Base-by-base conservation (phyloP, 2,888 invertebrate species). In the Rosalia funebris region DNA sequence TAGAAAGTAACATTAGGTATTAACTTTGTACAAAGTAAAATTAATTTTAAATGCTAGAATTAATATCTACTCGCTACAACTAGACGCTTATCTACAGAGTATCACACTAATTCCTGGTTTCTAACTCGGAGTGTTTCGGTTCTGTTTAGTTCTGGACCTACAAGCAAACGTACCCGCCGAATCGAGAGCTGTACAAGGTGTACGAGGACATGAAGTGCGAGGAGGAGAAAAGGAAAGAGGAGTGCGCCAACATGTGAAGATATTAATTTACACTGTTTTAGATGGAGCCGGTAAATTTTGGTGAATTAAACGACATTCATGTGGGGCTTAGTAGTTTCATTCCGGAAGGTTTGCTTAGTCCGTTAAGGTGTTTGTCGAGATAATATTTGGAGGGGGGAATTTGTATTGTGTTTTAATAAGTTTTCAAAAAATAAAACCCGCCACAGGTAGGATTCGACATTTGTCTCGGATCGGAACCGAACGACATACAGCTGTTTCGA, bases 171-270 rank as follows among this genome's bases (percentile, higher is more conserved):
- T 79, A 71, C 63, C 66, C 71, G 47, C 74, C 76, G 12, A 67
- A 76, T 41, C 68, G 67, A 34, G 75, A 78, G 47, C 62, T 79
- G 44, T 73, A 76, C 37, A 53, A 71, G 7, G 53, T 72, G n/a
- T 79, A 78, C 52, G 68, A 74, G 57, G 73, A 72, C 10, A 79
- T 80, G 78, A 65, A 65, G 34, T 60, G 45, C 25, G 61, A 20
- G 44, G 59, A 67, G 37, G 44, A 65, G 39, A 52, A 57, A 47
- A 15, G 56, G 17, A 48, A 39, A 61, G 12, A 44, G 25, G 56
- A 61, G 14, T 63, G 65, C 34, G 56, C 62, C 44, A 42, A 42
- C 16, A 42, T 42, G 15, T 20, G 11, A 20, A n/a, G 34, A 34
- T n/a, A 34, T n/a, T n/a, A n/a, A n/a, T n/a, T n/a, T n/a, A n/a